Conservation (phyloP, 2,113 vertebrate species). For the Takifugu flavidus region DNA sequence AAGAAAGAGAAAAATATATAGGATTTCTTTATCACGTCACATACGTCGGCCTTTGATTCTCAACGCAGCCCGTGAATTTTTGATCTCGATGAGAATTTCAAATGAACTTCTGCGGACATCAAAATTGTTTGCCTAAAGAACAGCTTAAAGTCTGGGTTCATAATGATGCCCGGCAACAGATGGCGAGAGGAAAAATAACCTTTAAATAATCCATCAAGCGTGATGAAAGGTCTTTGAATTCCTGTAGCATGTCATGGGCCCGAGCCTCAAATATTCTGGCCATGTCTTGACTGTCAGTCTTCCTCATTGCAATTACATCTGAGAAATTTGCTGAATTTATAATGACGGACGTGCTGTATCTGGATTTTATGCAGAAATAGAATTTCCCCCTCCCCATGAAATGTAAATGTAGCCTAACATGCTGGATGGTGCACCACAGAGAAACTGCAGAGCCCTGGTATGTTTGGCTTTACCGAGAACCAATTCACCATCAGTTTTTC, state of each 20-base stretch:
- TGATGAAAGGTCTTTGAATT: conserved; percentile 23
- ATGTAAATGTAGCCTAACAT: neutral
- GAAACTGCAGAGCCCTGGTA: too few species aligned
- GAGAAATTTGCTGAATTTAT: conserved; percentile 4
- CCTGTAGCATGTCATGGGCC: neutral
- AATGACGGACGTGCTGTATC: conserved; percentile 5
- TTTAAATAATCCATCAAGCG: neutral
- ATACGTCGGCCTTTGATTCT: conserved; percentile 5
- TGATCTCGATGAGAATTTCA: conserved; percentile 2
- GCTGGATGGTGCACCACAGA: too few species aligned
- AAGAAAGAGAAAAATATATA: neutral
- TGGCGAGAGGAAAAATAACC: neutral
- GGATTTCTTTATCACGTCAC: neutral
- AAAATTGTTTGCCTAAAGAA: conserved; percentile 2
- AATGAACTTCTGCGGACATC: conserved; percentile 11
- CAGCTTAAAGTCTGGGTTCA: conserved; percentile 13
- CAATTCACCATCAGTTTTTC: too few species aligned
- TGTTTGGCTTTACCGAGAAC: too few species aligned
- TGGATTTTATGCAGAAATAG: neutral
- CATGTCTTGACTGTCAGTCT: neutral
- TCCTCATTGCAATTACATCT: conserved; percentile 1
- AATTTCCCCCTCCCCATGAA: neutral
- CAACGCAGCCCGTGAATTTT: neutral
- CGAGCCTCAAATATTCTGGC: conserved; percentile 10
- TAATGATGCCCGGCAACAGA: conserved; percentile 10